These are phyloP conservation scores for Philereme transversata DNA, from an alignment of 2,888 invertebrate species.

Conservation along the genomic window DNA sequence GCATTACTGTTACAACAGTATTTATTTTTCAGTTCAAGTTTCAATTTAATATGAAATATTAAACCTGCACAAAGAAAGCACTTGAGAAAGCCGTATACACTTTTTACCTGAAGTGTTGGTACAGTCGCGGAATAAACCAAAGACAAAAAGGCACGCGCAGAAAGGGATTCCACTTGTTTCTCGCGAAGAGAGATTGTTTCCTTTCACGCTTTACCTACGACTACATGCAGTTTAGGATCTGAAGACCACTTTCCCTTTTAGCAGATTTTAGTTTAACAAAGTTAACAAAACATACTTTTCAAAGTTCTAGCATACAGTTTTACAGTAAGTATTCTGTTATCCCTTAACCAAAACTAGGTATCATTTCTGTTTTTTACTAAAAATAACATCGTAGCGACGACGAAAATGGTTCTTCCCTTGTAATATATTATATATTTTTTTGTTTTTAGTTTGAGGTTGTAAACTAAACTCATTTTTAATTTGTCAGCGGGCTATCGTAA, in stretches of 20 bases:
- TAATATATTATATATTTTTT: conserved; percentile 78
- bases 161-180: conserved; percentile 73
- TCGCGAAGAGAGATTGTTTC: conserved; percentile 68
- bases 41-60: conserved; percentile 16
- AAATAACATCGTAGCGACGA: no score
- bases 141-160: conserved; percentile 63
- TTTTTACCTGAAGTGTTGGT: conserved; percentile 27
- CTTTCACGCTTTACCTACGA: conserved; percentile 48
- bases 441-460: conserved; percentile 74
- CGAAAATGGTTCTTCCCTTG: conserved; percentile 25
- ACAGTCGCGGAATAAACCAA: conserved; percentile 54
- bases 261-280: no score
- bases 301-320: no score
- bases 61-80: conserved; percentile 4
- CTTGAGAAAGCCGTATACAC: conserved; percentile 8
- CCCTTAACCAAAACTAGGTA: no score
- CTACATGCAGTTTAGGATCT: neutral
- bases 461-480: conserved; percentile 80
- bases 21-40: conserved; percentile 26
- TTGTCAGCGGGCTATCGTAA: conserved; percentile 74
- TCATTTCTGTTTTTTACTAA: no score
- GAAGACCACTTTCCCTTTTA: conserved; percentile 8
- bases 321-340: no score
- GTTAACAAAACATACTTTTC: no score
- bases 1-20: no score